phyloP scores from a whole-genome alignment of 2,797 vertebrate species.

The Platalea minor region DNA sequence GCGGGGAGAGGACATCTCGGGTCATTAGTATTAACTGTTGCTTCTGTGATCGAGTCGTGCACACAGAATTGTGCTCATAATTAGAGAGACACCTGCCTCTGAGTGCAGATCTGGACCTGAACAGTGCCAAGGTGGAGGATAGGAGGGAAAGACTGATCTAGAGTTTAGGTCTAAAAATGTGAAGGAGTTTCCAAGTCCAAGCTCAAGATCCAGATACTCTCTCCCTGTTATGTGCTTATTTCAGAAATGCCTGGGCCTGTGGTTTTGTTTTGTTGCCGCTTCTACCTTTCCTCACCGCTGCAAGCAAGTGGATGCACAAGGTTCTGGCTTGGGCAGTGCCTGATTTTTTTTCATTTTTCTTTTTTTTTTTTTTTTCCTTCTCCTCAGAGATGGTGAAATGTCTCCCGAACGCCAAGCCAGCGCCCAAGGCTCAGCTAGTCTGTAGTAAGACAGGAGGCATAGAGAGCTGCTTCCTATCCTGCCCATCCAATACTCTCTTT shows the following conservation, averaged over 20 bases:
- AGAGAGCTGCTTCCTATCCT: constrained; percentile 90
- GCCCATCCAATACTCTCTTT: constrained; percentile 87
- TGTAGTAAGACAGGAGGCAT: constrained; percentile 85
- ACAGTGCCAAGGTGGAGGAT: not conserved
- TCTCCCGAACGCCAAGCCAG: constrained; percentile 81
- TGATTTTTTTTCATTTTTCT: constrained; percentile 37
- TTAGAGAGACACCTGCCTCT: not conserved
- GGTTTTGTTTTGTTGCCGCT: not conserved
- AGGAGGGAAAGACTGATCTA: not conserved
- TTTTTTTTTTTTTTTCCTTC: not conserved
- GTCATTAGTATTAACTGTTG: not conserved
- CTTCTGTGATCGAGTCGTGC: not conserved
- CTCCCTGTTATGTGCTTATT: not conserved
- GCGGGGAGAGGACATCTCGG: not conserved
- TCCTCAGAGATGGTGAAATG: constrained; percentile 89
- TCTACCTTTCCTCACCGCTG: not conserved
- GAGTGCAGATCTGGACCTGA: not conserved
- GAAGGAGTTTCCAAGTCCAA: not conserved
- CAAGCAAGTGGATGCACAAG: not conserved
- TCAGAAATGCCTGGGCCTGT: not conserved
- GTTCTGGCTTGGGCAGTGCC: not conserved
- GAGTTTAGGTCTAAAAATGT: not conserved
- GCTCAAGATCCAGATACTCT: not conserved
- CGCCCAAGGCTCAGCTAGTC: constrained; percentile 83
- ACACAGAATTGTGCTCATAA: not conserved